Base-by-base conservation (phyloP, 2,888 invertebrate species). In the Onthophagus sagittarius region DNA sequence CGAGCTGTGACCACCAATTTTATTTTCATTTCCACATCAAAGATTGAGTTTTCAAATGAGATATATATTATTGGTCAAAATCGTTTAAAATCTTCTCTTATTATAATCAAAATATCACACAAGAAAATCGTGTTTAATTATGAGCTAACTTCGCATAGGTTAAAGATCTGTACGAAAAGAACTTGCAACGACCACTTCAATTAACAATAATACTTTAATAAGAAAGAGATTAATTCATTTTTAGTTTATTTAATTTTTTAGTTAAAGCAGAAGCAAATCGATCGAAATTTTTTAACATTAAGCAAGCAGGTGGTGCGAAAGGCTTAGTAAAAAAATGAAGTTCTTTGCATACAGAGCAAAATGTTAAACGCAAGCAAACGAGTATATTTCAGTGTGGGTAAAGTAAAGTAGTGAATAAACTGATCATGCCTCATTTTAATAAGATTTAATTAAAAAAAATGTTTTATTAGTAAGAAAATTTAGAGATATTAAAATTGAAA, bases 381-480 rank as follows among this genome's bases (percentile, higher is more conserved):
- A 9, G 39, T 53, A 53, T 53, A 53, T 23, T 64, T 67, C 13
- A 78, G 72, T 76, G 77, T 77, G 23, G 23, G 77, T n/a, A n/a
- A n/a, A n/a, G n/a, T n/a, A n/a, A n/a, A n/a, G n/a, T 77, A 78
- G 74, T 75, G 71, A 69, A 71, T 75, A 74, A 75, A 77, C 74
- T 74, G 67, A 72, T 80, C 82, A 82, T 82, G 82, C 82, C 82
- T 81, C 82, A 82, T 81, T 82, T 82, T 81, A 82, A 82, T 79
- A 81, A 76, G 78, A 73, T 73, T 70, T 70, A 74, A 63, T 63
- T 62, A 69, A 62, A 71, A 70, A 63, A 71, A 13, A 53, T 5
- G 5, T 53, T 69, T 67, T 33, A 73, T 75, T 75, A 75, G 75
- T 75, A 75, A 69, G 75, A 75, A 75, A 23, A 75, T 69, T 73